A percentile compares a stretch with the other conserved stretches of the same genome.
These are phyloP conservation scores for Caenorhabditis drosophilae DNA, from an alignment of 2,888 invertebrate species.

Conservation along the genomic window DNA sequence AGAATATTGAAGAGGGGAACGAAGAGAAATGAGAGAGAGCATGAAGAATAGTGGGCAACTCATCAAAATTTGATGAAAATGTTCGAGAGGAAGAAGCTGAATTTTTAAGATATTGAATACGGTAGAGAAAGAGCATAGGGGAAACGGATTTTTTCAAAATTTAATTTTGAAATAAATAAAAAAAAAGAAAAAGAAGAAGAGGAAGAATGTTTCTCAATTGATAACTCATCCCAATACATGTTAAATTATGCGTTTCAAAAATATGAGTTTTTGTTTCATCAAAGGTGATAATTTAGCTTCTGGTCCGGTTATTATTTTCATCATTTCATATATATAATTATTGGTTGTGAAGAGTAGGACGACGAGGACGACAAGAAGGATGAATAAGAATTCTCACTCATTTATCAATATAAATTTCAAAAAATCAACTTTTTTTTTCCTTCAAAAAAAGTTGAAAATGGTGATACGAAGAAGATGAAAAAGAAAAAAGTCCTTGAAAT, in stretches of 20 bases:
- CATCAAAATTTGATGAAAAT: slow-evolving; percentile 35
- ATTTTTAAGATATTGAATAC: background rate
- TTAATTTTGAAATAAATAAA: background rate
- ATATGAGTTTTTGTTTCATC: no score
- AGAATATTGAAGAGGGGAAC: no score
- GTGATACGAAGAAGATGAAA: background rate
- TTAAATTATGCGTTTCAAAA: no score
- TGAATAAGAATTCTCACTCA: background rate
- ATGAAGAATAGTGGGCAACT: slow-evolving; percentile 10
- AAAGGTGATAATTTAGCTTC: no score
- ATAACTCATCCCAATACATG: no score
- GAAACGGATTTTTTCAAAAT: no score
- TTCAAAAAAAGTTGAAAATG: background rate
- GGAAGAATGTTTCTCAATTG: no score
- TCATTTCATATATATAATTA: no score
- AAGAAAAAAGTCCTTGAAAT: background rate
- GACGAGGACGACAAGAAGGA: no score
- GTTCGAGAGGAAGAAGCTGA: background rate
- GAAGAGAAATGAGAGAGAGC: no score
- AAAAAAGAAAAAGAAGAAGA: background rate
- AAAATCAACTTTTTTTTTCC: background rate
- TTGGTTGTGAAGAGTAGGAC: no score
- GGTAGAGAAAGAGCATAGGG: background rate
- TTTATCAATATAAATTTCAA: background rate
- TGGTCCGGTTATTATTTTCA: no score